Conservation (phyloP, 2,888 invertebrate genomes). For the Drosophila paramelanica region DNA sequence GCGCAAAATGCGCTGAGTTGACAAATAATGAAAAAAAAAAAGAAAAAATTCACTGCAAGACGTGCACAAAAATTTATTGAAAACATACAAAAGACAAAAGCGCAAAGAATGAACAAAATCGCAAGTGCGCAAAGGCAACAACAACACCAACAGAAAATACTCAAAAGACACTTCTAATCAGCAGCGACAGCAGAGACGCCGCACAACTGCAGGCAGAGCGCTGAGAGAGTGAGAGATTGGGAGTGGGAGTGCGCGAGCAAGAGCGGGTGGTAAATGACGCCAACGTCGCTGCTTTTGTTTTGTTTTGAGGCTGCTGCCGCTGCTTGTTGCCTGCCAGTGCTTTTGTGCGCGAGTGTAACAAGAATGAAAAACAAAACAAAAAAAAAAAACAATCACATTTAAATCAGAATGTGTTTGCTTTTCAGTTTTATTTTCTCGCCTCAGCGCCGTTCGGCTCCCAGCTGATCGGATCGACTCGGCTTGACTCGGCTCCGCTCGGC, state of each 20-base stretch:
- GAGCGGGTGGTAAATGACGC: conserved; percentile 10
- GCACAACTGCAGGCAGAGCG: conserved; percentile 18
- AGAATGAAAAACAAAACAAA: conserved; percentile 38
- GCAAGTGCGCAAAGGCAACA: conserved; percentile 42
- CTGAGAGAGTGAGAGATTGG: conserved; percentile 17
- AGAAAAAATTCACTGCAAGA: conserved; percentile 62
- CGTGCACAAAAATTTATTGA: conserved; percentile 74
- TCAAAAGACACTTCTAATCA: conserved; percentile 65
- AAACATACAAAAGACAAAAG: conserved; percentile 62
- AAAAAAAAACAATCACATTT: conserved; percentile 74
- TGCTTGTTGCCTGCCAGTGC: conserved; percentile 37
- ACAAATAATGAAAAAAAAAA: conserved; percentile 64
- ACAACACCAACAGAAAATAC: conserved; percentile 32
- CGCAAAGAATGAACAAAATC: conserved; percentile 36
- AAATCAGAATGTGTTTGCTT: conserved; percentile 71
- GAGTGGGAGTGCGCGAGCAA: conserved; percentile 21
- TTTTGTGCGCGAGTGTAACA: conserved; percentile 44
- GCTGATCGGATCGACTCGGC: conserved; percentile 17
- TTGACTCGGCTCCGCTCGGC: conserved; percentile 18
- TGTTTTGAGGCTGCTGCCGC: conserved; percentile 31
- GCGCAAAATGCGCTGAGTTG: conserved; percentile 62
- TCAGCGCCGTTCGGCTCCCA: not conserved
- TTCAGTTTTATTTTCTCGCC: conserved; percentile 48
- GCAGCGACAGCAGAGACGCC: conserved; percentile 25
- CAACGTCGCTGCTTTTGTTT: conserved; percentile 38